phyloP scores from a whole-genome alignment of 1,140 invertebrate genomes.

The Plutomurus gul region DNA sequence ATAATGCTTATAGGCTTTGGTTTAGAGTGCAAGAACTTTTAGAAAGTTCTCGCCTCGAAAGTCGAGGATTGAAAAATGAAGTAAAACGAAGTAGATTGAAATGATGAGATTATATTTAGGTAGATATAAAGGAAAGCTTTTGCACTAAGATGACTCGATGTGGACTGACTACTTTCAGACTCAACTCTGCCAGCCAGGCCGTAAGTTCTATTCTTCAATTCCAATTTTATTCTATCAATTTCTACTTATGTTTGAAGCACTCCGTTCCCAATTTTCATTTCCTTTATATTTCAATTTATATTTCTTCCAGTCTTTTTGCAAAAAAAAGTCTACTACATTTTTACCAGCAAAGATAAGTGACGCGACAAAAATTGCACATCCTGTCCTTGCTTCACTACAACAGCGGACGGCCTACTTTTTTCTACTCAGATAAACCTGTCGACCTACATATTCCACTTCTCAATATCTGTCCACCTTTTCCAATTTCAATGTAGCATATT shows the following conservation, averaged over 20 bases:
- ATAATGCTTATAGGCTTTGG: neutral
- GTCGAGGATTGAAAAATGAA: conserved; percentile 7
- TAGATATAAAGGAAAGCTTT: conserved; percentile 24
- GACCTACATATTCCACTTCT: conserved; percentile 3
- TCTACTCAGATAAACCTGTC: neutral
- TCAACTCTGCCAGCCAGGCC: neutral
- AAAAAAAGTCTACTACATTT: neutral
- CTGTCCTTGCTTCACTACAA: neutral
- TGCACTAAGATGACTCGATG: neutral
- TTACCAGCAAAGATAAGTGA: neutral
- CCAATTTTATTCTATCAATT: conserved; percentile 21
- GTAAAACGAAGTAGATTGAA: conserved; percentile 13
- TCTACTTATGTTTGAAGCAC: conserved; percentile 24
- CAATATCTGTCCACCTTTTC: conserved; percentile 14
- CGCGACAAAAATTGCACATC: conserved; percentile 17
- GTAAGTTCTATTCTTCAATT: neutral
- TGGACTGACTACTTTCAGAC: neutral
- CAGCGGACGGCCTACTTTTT: neutral
- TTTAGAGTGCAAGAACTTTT: neutral
- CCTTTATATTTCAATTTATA: conserved; percentile 3
- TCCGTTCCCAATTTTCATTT: conserved; percentile 15
- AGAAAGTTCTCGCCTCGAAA: too few species aligned
- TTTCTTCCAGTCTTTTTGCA: neutral
- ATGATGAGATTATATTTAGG: conserved; percentile 17
- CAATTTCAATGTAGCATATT: neutral